Percentiles rank a stretch among this genome's conserved stretches.
phyloP scores from a whole-genome alignment of 2,113 vertebrate species.

The Panthera uncia region DNA sequence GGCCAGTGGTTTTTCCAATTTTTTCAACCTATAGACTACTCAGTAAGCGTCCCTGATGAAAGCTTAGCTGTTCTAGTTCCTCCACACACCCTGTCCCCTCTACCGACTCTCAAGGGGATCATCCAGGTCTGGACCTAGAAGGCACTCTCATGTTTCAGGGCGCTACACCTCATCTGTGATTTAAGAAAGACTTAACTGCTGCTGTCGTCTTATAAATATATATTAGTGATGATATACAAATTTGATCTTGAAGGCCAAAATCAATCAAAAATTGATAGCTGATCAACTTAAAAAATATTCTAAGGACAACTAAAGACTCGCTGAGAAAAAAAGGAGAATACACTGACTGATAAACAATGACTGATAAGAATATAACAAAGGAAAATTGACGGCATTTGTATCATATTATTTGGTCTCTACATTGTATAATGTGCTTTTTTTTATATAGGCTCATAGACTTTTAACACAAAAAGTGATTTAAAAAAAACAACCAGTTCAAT shows the following conservation, averaged over 20 bases:
- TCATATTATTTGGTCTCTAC: neutral
- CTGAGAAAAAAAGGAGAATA: neutral
- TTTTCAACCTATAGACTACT: neutral
- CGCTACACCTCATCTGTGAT: neutral
- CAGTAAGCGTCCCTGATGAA: neutral
- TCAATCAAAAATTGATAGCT: neutral
- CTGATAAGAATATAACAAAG: neutral
- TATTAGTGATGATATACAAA: neutral
- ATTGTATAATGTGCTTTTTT: neutral
- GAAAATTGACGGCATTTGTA: neutral
- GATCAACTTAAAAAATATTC: neutral
- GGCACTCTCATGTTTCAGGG: neutral
- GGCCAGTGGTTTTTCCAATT: neutral
- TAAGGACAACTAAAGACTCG: neutral
- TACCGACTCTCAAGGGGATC: neutral
- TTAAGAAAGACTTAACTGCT: neutral
- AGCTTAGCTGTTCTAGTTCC: neutral
- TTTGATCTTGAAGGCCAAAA: neutral
- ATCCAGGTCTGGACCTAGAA: neutral
- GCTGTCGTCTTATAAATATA: neutral
- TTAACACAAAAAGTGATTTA: constrained; percentile 14
- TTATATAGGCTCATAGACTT: neutral
- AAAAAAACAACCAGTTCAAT: neutral
- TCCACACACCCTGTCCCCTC: too few species aligned
- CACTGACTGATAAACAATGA: neutral